Conservation (phyloP, 2,888 invertebrate genomes). For the Parelbella ahira region DNA sequence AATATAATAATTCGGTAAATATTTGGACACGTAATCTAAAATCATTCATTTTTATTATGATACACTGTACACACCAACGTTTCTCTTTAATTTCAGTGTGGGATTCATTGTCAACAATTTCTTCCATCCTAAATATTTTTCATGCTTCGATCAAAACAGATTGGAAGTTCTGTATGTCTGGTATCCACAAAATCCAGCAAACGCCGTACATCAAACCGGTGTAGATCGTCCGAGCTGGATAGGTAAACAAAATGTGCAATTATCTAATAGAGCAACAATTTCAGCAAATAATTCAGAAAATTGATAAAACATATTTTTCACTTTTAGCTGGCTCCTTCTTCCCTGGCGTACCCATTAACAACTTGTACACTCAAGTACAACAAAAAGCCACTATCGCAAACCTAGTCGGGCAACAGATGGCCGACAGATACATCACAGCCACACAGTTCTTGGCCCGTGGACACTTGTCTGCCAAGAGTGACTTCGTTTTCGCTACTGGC, state of each 20-base stretch:
- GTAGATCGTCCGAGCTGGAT: slow-evolving; percentile 68
- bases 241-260: no score
- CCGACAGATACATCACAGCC: slow-evolving; percentile 66
- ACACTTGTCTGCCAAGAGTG: slow-evolving; percentile 82
- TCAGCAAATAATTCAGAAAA: slow-evolving; percentile 39
- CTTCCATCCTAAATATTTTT: slow-evolving; percentile 69
- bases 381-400: slow-evolving; percentile 50
- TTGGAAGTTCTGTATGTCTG: slow-evolving; percentile 76
- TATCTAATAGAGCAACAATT: no score
- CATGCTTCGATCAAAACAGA: slow-evolving; percentile 76
- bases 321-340: slow-evolving; percentile 70
- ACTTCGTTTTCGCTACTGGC: slow-evolving; percentile 81
- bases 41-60: no score
- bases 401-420: slow-evolving; percentile 49
- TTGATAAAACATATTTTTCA: neutral
- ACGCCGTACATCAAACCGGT: slow-evolving; percentile 63
- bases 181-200: slow-evolving; percentile 57
- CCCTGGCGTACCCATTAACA: slow-evolving; percentile 57
- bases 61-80: no score
- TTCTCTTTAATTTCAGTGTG: no score
- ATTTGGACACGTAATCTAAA: no score
- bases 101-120: slow-evolving; percentile 70
- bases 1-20: slow-evolving; percentile 55
- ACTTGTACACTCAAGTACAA: slow-evolving; percentile 54
- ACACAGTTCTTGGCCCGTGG: slow-evolving; percentile 77